Percentiles rank a stretch among this genome's conserved stretches.
Conservation (phyloP, 1,140 invertebrate genomes). For the Neuroterus valhalla region DNA sequence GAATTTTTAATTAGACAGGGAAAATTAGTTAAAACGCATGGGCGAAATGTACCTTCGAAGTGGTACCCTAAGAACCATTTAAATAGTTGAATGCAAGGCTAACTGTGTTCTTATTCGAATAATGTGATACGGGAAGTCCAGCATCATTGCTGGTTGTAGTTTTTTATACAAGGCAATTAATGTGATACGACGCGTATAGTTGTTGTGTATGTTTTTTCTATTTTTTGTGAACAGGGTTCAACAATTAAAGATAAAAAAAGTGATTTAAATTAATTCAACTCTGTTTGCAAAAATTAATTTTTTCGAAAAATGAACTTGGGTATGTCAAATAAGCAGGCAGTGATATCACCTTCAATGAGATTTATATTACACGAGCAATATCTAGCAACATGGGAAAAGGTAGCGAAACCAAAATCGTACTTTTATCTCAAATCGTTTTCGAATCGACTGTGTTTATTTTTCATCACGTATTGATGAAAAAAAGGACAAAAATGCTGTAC, state of each 20-base stretch:
- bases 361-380: not conserved
- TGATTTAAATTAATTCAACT: not conserved
- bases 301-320: not conserved
- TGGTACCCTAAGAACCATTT: not conserved
- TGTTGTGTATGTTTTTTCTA: conserved; percentile 5
- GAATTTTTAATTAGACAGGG: not conserved
- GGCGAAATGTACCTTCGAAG: not conserved
- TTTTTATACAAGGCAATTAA: conserved; percentile 20
- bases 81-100: not conserved
- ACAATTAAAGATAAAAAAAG: not conserved
- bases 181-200: not conserved
- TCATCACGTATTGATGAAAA: conserved; percentile 10
- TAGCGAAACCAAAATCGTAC: conserved; percentile 7
- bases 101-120: not conserved
- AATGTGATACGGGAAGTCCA: conserved; percentile 8
- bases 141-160: conserved; percentile 38
- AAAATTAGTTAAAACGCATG: not conserved
- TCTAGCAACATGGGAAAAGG: not conserved
- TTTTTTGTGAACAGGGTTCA: not conserved
- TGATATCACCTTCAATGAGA: not conserved
- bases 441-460: not conserved
- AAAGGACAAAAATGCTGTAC: conserved; percentile 24
- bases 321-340: not conserved
- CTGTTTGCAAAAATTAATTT: no score
- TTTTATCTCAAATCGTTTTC: not conserved